A percentile compares a stretch with the other conserved stretches of the same genome.
phyloP scores from a whole-genome alignment of 2,888 invertebrate genomes.

The Amphipoea oculea region DNA sequence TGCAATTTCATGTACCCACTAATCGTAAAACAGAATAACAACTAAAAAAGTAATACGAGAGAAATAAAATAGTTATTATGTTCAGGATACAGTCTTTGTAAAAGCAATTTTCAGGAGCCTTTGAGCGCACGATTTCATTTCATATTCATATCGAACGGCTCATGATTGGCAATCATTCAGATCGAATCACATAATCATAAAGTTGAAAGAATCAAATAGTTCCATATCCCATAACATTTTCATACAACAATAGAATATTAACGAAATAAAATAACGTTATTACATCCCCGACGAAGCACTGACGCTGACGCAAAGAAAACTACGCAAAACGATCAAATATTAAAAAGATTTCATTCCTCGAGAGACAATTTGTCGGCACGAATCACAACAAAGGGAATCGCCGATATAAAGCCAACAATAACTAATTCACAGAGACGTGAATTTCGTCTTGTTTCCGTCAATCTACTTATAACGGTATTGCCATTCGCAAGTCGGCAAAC shows the following conservation, averaged over 20 bases:
- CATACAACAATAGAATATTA: background rate
- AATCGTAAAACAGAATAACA: slow-evolving; percentile 35
- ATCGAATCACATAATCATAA: slow-evolving; percentile 17
- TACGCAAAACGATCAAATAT: slow-evolving; percentile 41
- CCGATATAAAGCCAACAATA: slow-evolving; percentile 61
- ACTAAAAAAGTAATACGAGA: background rate
- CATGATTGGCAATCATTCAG: slow-evolving; percentile 28
- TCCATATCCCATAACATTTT: background rate
- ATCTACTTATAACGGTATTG: slow-evolving; percentile 63
- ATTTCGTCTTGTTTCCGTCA: slow-evolving; percentile 63
- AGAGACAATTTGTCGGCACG: slow-evolving; percentile 41
- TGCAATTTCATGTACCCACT: background rate
- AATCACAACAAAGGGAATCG: slow-evolving; percentile 48
- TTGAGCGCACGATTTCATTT: slow-evolving; percentile 24
- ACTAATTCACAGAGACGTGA: slow-evolving; percentile 63
- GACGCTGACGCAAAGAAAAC: background rate
- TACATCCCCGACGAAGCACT: background rate
- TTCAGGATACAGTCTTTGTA: slow-evolving; percentile 6
- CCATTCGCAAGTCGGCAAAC: slow-evolving; percentile 54
- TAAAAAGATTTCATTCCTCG: slow-evolving; percentile 57
- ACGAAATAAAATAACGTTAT: background rate
- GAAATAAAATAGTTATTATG: slow-evolving; percentile 23
- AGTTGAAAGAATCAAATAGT: background rate
- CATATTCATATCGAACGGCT: slow-evolving; percentile 11
- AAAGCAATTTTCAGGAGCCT: slow-evolving; percentile 13